These are phyloP conservation scores for Mycogona germanica DNA, from an alignment of 2,888 invertebrate species.

Conservation along the genomic window DNA sequence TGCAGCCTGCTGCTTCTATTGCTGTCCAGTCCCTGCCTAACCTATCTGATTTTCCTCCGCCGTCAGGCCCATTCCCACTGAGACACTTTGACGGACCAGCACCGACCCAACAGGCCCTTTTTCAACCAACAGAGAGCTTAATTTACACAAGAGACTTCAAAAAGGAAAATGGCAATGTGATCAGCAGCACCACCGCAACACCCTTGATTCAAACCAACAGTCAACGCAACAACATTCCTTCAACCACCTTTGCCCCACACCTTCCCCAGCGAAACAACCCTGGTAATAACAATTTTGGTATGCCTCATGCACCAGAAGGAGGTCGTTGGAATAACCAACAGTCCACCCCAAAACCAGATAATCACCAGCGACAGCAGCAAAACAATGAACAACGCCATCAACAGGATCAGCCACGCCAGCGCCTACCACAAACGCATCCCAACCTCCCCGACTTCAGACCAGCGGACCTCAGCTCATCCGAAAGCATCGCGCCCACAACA, in stretches of 20 bases:
- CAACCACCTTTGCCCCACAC: background rate
- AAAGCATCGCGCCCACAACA: background rate
- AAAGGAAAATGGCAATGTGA: background rate
- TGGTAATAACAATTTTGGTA: background rate
- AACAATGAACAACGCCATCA: too few relatives aligned
- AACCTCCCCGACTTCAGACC: slow-evolving; percentile 5
- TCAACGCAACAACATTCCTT: too few relatives aligned
- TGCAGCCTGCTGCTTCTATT: background rate
- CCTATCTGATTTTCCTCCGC: background rate
- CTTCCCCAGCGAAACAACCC: too few relatives aligned
- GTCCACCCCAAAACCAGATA: too few relatives aligned
- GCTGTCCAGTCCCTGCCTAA: background rate
- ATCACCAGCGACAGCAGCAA: too few relatives aligned
- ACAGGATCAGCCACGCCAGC: too few relatives aligned
- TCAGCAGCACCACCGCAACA: background rate
- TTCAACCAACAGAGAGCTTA: background rate
- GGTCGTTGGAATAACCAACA: background rate
- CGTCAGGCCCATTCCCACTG: background rate
- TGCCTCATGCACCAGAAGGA: background rate
- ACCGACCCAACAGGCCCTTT: background rate
- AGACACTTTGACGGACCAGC: background rate
- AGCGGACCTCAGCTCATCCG: background rate
- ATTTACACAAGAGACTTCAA: slow-evolving; percentile 10
- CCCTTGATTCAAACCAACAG: too few relatives aligned
- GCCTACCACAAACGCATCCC: slow-evolving; percentile 10